Evolutionary conservation across 2,797 vertebrate genomes (phyloP).

Genomic region (Spinus olivaceus): DNA sequence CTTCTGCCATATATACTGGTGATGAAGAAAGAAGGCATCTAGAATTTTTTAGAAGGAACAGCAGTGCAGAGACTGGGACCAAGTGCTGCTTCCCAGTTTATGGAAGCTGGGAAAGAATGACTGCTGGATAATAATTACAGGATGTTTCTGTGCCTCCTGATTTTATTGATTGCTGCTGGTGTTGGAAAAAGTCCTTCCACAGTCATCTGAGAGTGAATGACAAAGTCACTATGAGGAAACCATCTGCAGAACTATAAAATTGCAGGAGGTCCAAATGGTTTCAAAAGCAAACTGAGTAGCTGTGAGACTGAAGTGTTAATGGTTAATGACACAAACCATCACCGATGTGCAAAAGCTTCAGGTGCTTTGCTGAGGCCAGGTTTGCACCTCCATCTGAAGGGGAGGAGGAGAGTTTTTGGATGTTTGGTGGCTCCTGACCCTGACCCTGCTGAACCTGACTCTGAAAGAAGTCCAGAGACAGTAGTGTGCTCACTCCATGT

Average conservation of each 20-base stretch:
- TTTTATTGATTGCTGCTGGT: background rate
- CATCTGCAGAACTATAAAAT: background rate
- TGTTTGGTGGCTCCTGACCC: background rate
- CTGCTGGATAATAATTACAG: background rate
- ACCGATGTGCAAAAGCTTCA: rapidly evolving
- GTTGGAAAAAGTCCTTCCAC: background rate
- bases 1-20: background rate
- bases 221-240: background rate
- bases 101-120: background rate
- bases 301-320: background rate
- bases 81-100: background rate
- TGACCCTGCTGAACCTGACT: background rate
- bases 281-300: background rate
- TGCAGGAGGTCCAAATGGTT: background rate
- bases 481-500: rapidly evolving
- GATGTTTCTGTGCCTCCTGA: background rate
- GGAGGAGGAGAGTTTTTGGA: background rate
- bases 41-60: background rate
- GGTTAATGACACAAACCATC: background rate
- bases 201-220: background rate
- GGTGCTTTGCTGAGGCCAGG: background rate
- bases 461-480: background rate
- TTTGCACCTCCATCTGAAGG: rapidly evolving
- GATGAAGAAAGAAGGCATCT: background rate
- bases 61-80: background rate